Evolutionary conservation across 1,140 invertebrate genomes (phyloP).

Genomic region (Teleogryllus occipitalis): DNA sequence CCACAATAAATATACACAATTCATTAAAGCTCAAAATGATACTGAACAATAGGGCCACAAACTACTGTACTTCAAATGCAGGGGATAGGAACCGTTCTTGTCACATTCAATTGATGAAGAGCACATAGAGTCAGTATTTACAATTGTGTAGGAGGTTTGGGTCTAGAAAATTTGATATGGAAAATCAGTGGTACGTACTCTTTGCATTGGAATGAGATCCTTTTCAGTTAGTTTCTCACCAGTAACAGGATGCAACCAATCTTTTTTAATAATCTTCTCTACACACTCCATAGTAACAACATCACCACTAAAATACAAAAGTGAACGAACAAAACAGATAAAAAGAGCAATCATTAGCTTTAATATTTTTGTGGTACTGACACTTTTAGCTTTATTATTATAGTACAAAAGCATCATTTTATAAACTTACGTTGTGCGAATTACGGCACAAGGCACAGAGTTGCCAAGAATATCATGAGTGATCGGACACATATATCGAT

Average conservation of each 20-base stretch:
- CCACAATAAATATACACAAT: no score
- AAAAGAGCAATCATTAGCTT: not conserved
- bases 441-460: constrained; percentile 84
- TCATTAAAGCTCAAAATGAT: no score
- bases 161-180: no score
- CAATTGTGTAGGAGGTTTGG: no score
- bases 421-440: constrained; percentile 75
- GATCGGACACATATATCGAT: constrained; percentile 94
- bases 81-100: no score
- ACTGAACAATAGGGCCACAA: not conserved
- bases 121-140: no score
- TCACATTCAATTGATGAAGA: no score
- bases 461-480: constrained; percentile 94
- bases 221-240: constrained; percentile 78
- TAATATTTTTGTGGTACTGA: not conserved
- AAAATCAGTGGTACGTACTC: constrained; percentile 45
- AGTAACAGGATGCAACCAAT: constrained; percentile 93
- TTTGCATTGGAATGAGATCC: constrained; percentile 87
- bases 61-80: not conserved
- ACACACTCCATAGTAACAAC: constrained; percentile 95
- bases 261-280: constrained; percentile 93
- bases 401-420: not conserved
- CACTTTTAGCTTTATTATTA: not conserved
- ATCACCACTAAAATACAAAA: constrained; percentile 62
- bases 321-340: not conserved